phyloP scores from a whole-genome alignment of 2,888 invertebrate genomes.

The Meteorus cinctellus region DNA sequence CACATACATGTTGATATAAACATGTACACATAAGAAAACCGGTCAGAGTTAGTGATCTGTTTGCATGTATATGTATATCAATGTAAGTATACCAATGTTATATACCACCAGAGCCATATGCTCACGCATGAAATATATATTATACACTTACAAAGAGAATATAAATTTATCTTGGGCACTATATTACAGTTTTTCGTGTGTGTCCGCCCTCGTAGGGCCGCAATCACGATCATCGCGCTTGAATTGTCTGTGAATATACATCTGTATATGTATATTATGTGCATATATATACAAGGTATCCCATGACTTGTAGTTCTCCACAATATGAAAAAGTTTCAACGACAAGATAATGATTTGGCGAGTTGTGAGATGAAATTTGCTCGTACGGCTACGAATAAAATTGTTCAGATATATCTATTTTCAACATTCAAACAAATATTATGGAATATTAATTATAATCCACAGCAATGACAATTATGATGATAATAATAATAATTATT shows the following conservation, averaged over 20 bases:
- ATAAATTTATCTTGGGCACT: slow-evolving; percentile 62
- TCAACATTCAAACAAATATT: no score
- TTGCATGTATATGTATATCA: slow-evolving; percentile 3
- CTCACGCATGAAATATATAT: slow-evolving; percentile 43
- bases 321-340: no score
- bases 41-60: slow-evolving; percentile 53
- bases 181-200: slow-evolving; percentile 64
- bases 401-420: no score
- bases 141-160: slow-evolving; percentile 50
- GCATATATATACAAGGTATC: not conserved
- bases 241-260: slow-evolving; percentile 42
- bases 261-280: not conserved
- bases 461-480: not conserved
- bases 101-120: slow-evolving; percentile 42
- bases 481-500: not conserved
- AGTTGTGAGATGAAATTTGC: no score
- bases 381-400: no score
- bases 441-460: not conserved
- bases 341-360: no score
- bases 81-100: slow-evolving; percentile 1
- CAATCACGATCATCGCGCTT: slow-evolving; percentile 57
- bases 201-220: slow-evolving; percentile 59
- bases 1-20: not conserved
- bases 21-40: slow-evolving; percentile 60
- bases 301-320: no score